phyloP scores from a whole-genome alignment of 2,797 vertebrate species.

The Heliangelus exortis region DNA sequence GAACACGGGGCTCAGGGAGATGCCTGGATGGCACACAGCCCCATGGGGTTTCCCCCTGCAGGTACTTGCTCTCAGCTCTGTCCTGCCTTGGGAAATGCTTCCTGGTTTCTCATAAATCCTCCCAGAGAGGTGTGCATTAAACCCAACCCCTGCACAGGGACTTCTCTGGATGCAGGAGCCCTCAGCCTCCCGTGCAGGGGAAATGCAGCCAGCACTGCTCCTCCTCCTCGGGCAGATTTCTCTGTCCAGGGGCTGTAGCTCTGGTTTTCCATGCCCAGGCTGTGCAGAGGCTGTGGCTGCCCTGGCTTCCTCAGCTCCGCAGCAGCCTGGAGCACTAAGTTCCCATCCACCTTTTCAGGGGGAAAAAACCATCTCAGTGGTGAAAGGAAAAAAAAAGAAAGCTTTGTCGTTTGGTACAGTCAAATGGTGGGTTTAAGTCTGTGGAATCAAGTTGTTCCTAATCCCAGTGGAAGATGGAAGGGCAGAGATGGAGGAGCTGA shows the following conservation, averaged over 20 bases:
- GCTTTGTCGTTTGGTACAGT: neutral
- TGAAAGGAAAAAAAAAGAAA: neutral
- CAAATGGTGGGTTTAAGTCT: neutral
- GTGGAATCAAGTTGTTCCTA: neutral
- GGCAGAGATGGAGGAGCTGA: neutral
- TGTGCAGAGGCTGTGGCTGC: neutral
- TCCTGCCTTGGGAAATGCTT: neutral
- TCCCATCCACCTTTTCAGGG: neutral
- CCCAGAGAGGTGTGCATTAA: rapidly evolving
- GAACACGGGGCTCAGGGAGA: rapidly evolving
- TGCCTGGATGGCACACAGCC: rapidly evolving
- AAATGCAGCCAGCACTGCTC: neutral
- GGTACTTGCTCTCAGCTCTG: neutral
- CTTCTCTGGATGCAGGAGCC: neutral
- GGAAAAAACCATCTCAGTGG: neutral
- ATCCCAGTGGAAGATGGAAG: neutral
- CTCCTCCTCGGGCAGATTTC: neutral
- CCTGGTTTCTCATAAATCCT: neutral
- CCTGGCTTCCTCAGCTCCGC: neutral
- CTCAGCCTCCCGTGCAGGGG: neutral
- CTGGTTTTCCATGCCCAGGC: neutral
- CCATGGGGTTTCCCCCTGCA: neutral
- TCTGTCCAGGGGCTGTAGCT: neutral
- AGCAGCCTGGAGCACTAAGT: rapidly evolving
- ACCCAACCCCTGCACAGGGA: rapidly evolving